These are phyloP conservation scores for Cherax destructor DNA, from an alignment of 1,140 invertebrate species.

Conservation along the genomic window DNA sequence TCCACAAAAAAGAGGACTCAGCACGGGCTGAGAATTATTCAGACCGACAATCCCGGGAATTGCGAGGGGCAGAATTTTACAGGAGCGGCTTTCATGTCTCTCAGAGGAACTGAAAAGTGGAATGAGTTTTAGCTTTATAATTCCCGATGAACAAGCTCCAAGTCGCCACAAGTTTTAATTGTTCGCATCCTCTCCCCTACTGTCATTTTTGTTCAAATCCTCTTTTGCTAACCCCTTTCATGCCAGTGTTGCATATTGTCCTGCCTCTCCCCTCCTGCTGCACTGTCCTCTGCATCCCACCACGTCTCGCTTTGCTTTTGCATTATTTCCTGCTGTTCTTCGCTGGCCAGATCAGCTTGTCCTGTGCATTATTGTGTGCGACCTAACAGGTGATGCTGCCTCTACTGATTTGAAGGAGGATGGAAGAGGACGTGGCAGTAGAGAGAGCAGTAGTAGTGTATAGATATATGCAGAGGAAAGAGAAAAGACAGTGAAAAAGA, in stretches of 20 bases:
- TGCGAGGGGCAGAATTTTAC: constrained; percentile 1
- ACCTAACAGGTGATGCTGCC: too few relatives aligned
- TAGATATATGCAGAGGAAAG: too few relatives aligned
- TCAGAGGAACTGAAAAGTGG: neutral
- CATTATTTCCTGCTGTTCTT: too few relatives aligned
- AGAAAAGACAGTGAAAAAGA: too few relatives aligned
- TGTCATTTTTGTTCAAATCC: neutral
- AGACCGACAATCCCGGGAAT: neutral
- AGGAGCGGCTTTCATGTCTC: neutral
- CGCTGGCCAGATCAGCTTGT: too few relatives aligned
- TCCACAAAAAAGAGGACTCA: neutral
- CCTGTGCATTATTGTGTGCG: too few relatives aligned
- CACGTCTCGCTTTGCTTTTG: too few relatives aligned
- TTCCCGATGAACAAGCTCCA: neutral
- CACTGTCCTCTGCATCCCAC: neutral
- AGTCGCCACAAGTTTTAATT: constrained; percentile 1
- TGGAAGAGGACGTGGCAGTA: too few relatives aligned
- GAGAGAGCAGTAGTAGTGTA: too few relatives aligned
- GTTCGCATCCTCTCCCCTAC: neutral
- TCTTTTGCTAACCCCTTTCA: neutral
- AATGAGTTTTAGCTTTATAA: neutral
- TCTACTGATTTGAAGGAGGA: too few relatives aligned
- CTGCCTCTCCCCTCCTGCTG: neutral
- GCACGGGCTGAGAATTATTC: neutral
- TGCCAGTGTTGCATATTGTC: neutral